These are phyloP conservation scores for Andricus curvator DNA, from an alignment of 2,888 invertebrate species.

Conservation along the genomic window DNA sequence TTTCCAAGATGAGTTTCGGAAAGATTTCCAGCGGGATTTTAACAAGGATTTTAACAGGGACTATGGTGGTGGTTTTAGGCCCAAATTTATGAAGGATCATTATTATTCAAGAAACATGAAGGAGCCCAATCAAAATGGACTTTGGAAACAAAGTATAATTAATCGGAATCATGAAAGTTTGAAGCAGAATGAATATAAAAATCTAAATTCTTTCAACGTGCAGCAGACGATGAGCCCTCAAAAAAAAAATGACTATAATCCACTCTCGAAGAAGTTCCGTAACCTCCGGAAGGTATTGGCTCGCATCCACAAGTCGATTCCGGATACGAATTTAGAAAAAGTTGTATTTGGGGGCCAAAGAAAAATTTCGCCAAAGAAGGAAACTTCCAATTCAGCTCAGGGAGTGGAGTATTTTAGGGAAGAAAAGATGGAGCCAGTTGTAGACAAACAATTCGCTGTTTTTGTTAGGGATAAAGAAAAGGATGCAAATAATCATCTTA, in stretches of 20 bases:
- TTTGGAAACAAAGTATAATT: not conserved
- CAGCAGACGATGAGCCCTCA: not conserved
- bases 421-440: not conserved
- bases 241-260: not conserved
- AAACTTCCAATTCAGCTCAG: not conserved
- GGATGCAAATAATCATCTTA: not conserved
- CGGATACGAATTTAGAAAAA: not conserved
- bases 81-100: not conserved
- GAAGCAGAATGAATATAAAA: not conserved
- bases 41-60: no score
- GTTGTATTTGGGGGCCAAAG: not conserved
- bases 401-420: not conserved
- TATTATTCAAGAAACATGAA: not conserved
- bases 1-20: no score
- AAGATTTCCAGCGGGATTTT: not conserved
- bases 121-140: not conserved
- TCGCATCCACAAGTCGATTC: not conserved
- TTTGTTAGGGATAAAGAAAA: not conserved
- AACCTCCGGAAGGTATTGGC: slow-evolving; percentile 21
- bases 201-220: not conserved
- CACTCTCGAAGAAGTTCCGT: slow-evolving; percentile 26
- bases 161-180: not conserved
- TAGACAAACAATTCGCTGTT: not conserved
- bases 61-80: not conserved
- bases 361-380: not conserved